Conservation (phyloP, 37 sponge, comb jelly and placozoan genomes). For the Aplysina aerophoba region DNA sequence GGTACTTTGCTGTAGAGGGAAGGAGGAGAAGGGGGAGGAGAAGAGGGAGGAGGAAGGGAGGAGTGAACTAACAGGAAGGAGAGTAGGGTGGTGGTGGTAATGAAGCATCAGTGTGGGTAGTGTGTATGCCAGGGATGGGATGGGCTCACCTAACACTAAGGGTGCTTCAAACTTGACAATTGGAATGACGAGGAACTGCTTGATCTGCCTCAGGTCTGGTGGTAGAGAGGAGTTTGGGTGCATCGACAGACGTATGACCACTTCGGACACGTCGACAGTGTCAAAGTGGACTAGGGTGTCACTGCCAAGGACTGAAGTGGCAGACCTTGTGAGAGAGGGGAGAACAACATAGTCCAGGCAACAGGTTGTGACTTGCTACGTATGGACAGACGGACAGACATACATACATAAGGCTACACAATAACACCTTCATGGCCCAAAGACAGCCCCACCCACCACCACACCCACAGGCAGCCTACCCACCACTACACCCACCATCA, state of each 20-base stretch:
- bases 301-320: not conserved
- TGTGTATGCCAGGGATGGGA: not conserved
- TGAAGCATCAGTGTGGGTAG: not conserved
- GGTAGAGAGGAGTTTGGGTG: constrained; percentile 77
- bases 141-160: constrained; percentile 36
- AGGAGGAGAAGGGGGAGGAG: not conserved
- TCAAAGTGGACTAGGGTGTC: constrained; percentile 69
- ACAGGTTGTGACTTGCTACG: not conserved
- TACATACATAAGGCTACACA: no score
- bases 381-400: no score
- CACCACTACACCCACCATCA: no score
- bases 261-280: constrained; percentile 32
- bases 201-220: constrained; percentile 66
- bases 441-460: no score
- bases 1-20: constrained; percentile 3
- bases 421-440: no score
- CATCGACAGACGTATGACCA: constrained; percentile 58
- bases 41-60: no score
- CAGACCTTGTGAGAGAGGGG: not conserved
- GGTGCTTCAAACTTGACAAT: constrained; percentile 80
- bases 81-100: no score
- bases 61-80: no score
- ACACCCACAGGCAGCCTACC: no score
- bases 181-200: constrained; percentile 60
- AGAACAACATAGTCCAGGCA: not conserved